Base-by-base conservation (phyloP, 2,797 vertebrate genomes). In the Scolopax bukidnonensis region DNA sequence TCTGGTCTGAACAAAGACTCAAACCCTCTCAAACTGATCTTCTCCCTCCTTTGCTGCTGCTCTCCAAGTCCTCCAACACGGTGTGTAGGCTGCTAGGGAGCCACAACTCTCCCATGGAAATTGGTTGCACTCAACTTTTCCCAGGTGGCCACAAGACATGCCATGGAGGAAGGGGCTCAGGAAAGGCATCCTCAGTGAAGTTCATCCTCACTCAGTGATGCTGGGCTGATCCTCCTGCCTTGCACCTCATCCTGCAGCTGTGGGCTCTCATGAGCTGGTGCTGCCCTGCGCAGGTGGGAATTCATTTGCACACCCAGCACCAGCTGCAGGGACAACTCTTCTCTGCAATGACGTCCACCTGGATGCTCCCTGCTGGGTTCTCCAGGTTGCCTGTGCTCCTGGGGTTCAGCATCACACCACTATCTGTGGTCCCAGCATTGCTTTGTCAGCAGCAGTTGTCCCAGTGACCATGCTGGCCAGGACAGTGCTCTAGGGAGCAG, bases 181-280 rank as follows among this genome's bases (percentile, higher is more conserved):
- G 60, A 82, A 87, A 79, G 43, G 36, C 1, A 1, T 24, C 36
- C 36, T 36, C 36, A 36, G 36, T 51, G 51, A 67, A 50, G 51
- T 63, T 83, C 77, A 71, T 83, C 74, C 57, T 27, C 41, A 45
- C 12, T 74, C 33, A 30, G 20, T 50, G 38, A 6, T 28, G 51
- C 23, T 48, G 41, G 32, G 38, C 27, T 70, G 63, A 76, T 36
- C 12, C 5, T 73, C 14, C 59, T 82, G 48, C 41, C 17, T 71
- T 1, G 0, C 69, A 48, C n/a, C 25, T 84, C 0, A 0, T 33
- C 65, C 70, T 65, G n/a, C 65, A 65, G 32, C 63, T n/a, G 45
- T 4, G 1, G 27, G 16, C 32, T 90, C 81, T 48, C 11, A 8
- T 24, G 16, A 48, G 30, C 54, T 41, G 36, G 13, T 69, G 24